These are phyloP conservation scores for Deroplatys truncata DNA, from an alignment of 2,888 invertebrate genomes.

Conservation along the genomic window DNA sequence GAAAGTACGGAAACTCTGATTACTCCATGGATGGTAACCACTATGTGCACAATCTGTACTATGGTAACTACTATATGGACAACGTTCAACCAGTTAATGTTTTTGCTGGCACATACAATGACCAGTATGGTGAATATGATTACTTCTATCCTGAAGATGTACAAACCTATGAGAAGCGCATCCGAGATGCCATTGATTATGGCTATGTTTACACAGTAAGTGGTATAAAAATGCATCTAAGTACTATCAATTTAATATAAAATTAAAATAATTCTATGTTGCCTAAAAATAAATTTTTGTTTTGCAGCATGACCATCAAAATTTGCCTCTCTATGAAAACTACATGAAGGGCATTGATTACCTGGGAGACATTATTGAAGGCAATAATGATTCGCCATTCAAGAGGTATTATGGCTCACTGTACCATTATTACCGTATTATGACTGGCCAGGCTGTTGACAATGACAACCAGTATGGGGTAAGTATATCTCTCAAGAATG, in stretches of 20 bases:
- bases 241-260: background rate
- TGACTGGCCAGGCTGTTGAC: slow-evolving; percentile 38
- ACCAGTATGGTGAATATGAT: slow-evolving; percentile 21
- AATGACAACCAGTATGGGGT: slow-evolving; percentile 42
- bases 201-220: slow-evolving; percentile 44
- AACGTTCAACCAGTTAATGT: background rate
- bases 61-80: slow-evolving; percentile 2
- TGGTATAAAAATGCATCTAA: background rate
- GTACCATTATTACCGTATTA: slow-evolving; percentile 38
- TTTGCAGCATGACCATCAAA: background rate
- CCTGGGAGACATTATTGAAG: slow-evolving; percentile 39
- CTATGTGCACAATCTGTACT: background rate
- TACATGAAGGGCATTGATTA: slow-evolving; percentile 11
- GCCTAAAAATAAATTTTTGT: background rate
- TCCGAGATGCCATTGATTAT: slow-evolving; percentile 54
- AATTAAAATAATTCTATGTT: background rate
- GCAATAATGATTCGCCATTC: slow-evolving; percentile 40
- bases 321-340: background rate
- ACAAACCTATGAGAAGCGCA: slow-evolving; percentile 51
- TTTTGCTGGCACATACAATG: background rate
- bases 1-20: background rate
- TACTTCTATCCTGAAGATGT: slow-evolving; percentile 39
- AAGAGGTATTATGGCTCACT: slow-evolving; percentile 44
- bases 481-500: background rate
- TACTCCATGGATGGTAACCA: background rate